Conservation (phyloP, 2,888 invertebrate species). For the Podotricha telesiphe region DNA sequence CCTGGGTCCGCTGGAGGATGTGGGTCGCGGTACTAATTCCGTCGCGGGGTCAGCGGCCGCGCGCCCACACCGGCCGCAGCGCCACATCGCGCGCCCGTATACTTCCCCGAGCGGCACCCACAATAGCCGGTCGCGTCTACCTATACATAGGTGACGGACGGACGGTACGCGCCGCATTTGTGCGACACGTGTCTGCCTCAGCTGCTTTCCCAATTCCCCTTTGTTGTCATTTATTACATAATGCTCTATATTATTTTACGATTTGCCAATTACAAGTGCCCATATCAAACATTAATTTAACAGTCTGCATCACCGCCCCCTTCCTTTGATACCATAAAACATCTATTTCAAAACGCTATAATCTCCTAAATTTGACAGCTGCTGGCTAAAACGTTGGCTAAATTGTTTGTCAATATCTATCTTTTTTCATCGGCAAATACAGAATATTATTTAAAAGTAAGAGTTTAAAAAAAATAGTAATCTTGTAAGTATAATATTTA, state of each 20-base stretch:
- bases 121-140: too few relatives aligned
- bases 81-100: not conserved
- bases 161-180: not conserved
- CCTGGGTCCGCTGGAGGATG: constrained; percentile 50
- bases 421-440: too few relatives aligned
- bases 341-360: too few relatives aligned
- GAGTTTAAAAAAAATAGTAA: not conserved
- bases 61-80: constrained; percentile 48
- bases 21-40: constrained; percentile 69
- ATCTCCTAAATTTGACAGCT: too few relatives aligned
- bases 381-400: too few relatives aligned
- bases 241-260: not conserved
- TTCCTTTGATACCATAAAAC: not conserved
- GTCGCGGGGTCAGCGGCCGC: constrained; percentile 66
- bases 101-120: too few relatives aligned
- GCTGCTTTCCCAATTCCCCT: not conserved
- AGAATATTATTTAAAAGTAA: too few relatives aligned
- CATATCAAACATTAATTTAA: not conserved
- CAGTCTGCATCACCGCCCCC: too few relatives aligned
- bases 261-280: not conserved
- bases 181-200: not conserved
- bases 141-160: too few relatives aligned
- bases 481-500: not conserved
- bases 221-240: not conserved
- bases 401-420: too few relatives aligned